Percentiles rank a stretch among this genome's conserved stretches.
Evolutionary conservation across 2,797 vertebrate genomes (phyloP).

Genomic region (Myripristis jacobus): DNA sequence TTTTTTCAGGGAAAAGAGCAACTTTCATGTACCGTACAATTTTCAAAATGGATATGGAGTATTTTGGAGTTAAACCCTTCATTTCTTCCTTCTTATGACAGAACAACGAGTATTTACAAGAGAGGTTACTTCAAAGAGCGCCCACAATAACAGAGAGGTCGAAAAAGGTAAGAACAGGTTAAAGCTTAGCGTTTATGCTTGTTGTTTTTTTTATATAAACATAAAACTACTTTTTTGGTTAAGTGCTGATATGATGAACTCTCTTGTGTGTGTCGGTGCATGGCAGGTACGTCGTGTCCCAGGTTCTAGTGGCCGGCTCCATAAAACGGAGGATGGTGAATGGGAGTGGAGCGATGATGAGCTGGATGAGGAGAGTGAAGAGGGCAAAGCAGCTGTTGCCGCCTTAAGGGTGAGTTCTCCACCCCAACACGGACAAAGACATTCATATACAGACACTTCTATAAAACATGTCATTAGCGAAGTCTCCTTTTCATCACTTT

Average conservation of each 20-base stretch:
- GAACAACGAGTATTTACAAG: constrained; percentile 97
- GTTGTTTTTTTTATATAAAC: neutral
- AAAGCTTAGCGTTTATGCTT: neutral
- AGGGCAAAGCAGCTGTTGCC: constrained; percentile 95
- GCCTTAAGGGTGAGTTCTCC: constrained; percentile 92
- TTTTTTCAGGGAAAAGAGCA: too few relatives aligned
- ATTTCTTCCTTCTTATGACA: constrained; percentile 58
- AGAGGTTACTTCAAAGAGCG: constrained; percentile 92
- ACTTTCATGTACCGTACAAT: neutral
- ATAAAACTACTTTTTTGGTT: neutral
- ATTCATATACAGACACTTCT: constrained; percentile 17
- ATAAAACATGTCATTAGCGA: constrained; percentile 4
- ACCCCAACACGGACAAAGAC: constrained; percentile 44
- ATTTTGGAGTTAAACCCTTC: neutral
- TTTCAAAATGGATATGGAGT: neutral
- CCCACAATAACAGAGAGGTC: constrained; percentile 97
- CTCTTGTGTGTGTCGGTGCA: neutral
- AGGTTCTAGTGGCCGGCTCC: constrained; percentile 95
- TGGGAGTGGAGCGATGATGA: constrained; percentile 99
- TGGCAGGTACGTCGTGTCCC: constrained; percentile 93
- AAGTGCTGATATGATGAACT: neutral
- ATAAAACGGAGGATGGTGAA: constrained; percentile 96
- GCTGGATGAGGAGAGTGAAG: constrained; percentile 97
- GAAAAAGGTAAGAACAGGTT: constrained; percentile 86
- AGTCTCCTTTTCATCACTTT: constrained; percentile 50